Base-by-base conservation (phyloP, 2,888 invertebrate genomes). In the Pammene aurita region DNA sequence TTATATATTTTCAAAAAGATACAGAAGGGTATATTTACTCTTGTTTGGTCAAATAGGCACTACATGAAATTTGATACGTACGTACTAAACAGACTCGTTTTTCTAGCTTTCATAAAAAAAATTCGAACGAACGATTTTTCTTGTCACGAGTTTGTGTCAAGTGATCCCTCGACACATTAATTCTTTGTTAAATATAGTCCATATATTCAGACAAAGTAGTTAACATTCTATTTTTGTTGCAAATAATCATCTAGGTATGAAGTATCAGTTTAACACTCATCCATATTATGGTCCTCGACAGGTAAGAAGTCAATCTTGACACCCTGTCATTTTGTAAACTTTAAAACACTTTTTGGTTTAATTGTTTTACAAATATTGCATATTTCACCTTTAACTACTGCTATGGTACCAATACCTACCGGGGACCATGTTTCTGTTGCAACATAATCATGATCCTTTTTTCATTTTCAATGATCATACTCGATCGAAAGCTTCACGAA, bases 141-240 rank as follows among this genome's bases (percentile, higher is more conserved):
- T 14, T 44, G 11, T 46, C 46, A 52, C 10, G 5, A 41, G 18
- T 50, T 26, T 18, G 42, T n/a, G 52, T 34, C 18, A 62, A 62
- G 50, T 18, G 14, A 50, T n/a, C 7, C 18, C 41, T 44, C 60
- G 16, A 26, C 14, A 16, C 9, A 44, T 44, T 35, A 5, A 16
- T 26, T 63, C 68, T 68, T 68, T 68, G 63, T 64, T 64, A 58
- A 68, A 68, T 68, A 68, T 68, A 58, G 44, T 52, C 13, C 14
- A 7, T 68, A 68, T 68, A 68, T 68, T 35, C 44, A 46, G 57
- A 68, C 68, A 64, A 68, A 68, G 68, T 26, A 4, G 9, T 26
- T 46, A 10, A 57, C 50, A 41, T 16, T 62, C 2, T 41, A 38
- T 26, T 13, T 34, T 5, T 6, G 13, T n/a, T 34, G 34, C 13